Conservation (phyloP, 2,888 invertebrate species). For the Brenthis ino region DNA sequence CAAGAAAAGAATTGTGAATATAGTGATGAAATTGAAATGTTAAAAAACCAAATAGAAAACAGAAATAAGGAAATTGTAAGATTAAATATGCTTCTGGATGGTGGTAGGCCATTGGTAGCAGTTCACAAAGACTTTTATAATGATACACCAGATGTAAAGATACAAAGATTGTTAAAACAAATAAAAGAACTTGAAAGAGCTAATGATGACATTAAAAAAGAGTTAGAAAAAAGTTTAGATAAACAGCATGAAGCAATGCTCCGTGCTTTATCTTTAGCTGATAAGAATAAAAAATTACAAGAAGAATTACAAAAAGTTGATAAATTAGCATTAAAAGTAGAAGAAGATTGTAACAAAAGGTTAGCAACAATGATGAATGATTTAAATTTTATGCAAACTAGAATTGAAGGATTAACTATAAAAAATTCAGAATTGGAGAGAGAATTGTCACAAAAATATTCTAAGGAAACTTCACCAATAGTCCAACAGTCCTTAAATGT, state of each 20-base stretch:
- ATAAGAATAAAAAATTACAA: slow-evolving; percentile 86
- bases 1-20: slow-evolving; percentile 70
- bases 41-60: slow-evolving; percentile 71
- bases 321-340: slow-evolving; percentile 87
- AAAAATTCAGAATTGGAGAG: slow-evolving; percentile 79
- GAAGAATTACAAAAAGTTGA: slow-evolving; percentile 88
- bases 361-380: slow-evolving; percentile 84
- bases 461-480: slow-evolving; percentile 47
- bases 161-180: slow-evolving; percentile 82
- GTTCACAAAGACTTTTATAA: slow-evolving; percentile 85
- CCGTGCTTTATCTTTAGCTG: slow-evolving; percentile 87
- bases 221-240: slow-evolving; percentile 80
- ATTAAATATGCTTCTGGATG: slow-evolving; percentile 86
- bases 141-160: slow-evolving; percentile 78
- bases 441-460: slow-evolving; percentile 74
- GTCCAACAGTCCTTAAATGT: slow-evolving; percentile 55
- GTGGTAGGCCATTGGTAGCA: slow-evolving; percentile 85
- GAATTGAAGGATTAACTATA: slow-evolving; percentile 71
- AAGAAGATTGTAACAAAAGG: slow-evolving; percentile 88
- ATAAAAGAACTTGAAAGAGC: slow-evolving; percentile 83
- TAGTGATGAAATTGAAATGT: slow-evolving; percentile 65
- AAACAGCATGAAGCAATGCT: slow-evolving; percentile 92
- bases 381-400: slow-evolving; percentile 80
- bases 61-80: slow-evolving; percentile 88
- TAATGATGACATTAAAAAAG: slow-evolving; percentile 76